Conservation (phyloP, 2,888 invertebrate genomes). For the Yponomeuta malinellus region DNA sequence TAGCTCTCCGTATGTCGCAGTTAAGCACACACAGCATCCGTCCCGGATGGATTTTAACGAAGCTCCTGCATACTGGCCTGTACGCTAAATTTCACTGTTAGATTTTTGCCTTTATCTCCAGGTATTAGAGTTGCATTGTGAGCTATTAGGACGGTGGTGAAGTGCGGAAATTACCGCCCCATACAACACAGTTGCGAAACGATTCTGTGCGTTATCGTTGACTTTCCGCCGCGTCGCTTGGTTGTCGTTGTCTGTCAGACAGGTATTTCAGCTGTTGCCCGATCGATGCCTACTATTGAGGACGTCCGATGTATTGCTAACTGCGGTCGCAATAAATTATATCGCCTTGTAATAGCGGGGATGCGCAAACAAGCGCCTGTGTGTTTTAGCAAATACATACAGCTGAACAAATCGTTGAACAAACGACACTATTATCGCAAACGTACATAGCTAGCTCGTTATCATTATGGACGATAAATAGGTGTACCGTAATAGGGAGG, state of each 20-base stretch:
- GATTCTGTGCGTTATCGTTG: not conserved
- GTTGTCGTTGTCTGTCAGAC: not conserved
- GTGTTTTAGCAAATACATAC: not conserved
- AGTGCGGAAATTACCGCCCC: slow-evolving; percentile 8
- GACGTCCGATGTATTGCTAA: not conserved
- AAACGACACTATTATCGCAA: not conserved
- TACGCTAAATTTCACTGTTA: slow-evolving; percentile 16
- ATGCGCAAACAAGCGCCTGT: not conserved
- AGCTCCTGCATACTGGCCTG: slow-evolving; percentile 24
- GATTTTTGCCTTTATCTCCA: not conserved
- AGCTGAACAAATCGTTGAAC: not conserved
- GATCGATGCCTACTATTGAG: not conserved
- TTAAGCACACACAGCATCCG: slow-evolving; percentile 36
- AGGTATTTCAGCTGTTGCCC: not conserved
- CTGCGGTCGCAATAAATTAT: not conserved
- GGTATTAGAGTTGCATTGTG: not conserved
- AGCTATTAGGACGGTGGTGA: not conserved
- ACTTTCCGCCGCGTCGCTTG: not conserved
- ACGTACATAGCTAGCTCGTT: not conserved
- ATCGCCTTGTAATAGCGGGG: not conserved
- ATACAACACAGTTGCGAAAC: not conserved
- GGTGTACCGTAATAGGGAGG: not conserved
- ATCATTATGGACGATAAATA: not conserved
- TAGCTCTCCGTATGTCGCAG: slow-evolving; percentile 24
- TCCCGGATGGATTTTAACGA: slow-evolving; percentile 59